phyloP scores from a whole-genome alignment of 2,888 invertebrate genomes.

The Rhorus exstirpatorius region DNA sequence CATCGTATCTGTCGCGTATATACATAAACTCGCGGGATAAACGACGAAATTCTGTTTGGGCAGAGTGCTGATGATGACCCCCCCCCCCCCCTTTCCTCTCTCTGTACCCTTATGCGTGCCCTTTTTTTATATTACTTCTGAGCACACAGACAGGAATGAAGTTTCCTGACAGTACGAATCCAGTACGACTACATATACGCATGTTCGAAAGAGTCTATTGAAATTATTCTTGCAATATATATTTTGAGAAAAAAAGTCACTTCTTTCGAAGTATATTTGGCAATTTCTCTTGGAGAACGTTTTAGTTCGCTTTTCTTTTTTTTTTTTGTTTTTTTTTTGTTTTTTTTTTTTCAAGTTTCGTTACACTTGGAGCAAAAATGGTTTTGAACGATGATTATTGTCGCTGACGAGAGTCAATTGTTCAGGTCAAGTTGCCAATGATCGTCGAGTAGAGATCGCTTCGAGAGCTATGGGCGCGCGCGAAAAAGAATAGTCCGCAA shows the following conservation, averaged over 20 bases:
- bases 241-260: neutral
- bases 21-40: conserved; percentile 60
- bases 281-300: no score
- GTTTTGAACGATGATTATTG: conserved; percentile 63
- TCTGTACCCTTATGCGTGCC: conserved; percentile 42
- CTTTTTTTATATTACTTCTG: conserved; percentile 38
- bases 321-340: neutral
- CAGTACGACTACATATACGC: conserved; percentile 7
- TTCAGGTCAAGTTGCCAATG: conserved; percentile 20
- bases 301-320: no score
- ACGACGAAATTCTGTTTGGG: conserved; percentile 57
- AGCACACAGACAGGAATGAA: conserved; percentile 43
- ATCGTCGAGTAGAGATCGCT: conserved; percentile 35
- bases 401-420: conserved; percentile 43
- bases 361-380: conserved; percentile 37
- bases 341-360: conserved; percentile 37
- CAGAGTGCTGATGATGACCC: conserved; percentile 48
- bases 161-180: neutral
- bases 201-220: neutral
- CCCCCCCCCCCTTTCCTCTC: conserved; percentile 13
- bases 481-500: conserved; percentile 23
- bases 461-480: conserved; percentile 24
- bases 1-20: conserved; percentile 58
- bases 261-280: neutral
- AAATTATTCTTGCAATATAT: neutral